Conservation (phyloP, 2,797 vertebrate species). For the Sebastes oblongus region DNA sequence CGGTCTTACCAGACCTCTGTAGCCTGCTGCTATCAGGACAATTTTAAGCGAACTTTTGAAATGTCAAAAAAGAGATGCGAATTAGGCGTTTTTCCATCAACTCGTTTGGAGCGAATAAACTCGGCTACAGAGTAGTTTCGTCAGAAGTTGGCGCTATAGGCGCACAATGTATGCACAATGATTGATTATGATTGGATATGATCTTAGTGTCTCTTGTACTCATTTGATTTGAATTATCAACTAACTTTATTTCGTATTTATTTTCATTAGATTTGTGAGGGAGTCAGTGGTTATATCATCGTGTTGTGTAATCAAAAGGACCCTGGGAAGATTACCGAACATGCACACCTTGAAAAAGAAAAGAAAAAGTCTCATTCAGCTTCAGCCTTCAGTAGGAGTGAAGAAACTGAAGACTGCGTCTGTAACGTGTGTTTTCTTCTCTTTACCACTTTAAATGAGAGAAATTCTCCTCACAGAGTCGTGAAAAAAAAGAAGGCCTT, state of each 20-base stretch:
- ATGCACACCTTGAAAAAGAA: conserved; percentile 11
- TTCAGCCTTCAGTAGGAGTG: background rate
- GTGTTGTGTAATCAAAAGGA: background rate
- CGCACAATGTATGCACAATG: too few species aligned
- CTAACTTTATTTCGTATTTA: background rate
- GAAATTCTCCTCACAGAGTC: background rate
- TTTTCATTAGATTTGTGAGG: background rate
- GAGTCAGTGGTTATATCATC: background rate
- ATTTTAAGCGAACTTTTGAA: too few species aligned
- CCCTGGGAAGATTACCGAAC: background rate
- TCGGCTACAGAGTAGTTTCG: too few species aligned
- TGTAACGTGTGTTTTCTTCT: background rate
- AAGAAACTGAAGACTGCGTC: background rate
- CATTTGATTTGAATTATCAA: background rate
- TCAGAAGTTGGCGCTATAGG: too few species aligned
- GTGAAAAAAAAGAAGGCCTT: conserved; percentile 29
- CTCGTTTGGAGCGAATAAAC: too few species aligned
- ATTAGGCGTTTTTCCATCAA: too few species aligned
- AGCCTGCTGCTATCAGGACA: too few species aligned
- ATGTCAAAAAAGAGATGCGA: too few species aligned
- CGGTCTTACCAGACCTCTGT: too few species aligned
- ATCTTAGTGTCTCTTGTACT: background rate
- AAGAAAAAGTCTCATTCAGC: conserved; percentile 3
- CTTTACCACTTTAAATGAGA: conserved; percentile 14
- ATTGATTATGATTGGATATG: too few species aligned